Evolutionary conservation across 2,797 vertebrate species (phyloP).

Genomic region (Liasis olivaceus): DNA sequence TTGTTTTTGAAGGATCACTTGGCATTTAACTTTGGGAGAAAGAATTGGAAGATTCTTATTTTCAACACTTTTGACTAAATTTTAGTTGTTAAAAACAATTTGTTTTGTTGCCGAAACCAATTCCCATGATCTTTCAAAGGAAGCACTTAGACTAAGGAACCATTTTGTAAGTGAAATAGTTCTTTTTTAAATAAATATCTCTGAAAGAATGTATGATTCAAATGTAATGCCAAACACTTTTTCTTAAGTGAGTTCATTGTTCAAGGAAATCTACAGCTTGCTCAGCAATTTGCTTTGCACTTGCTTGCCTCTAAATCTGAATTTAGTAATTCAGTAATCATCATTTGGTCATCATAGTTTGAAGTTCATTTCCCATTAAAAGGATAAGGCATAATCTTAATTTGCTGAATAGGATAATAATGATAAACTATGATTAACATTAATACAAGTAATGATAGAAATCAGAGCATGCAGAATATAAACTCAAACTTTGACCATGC

Average conservation of each 20-base stretch:
- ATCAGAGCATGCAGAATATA: neutral
- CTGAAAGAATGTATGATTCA: neutral
- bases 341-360: neutral
- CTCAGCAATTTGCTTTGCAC: neutral
- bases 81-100: neutral
- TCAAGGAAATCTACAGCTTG: neutral
- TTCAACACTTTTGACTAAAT: neutral
- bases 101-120: neutral
- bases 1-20: neutral
- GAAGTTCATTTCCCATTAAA: neutral
- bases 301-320: neutral
- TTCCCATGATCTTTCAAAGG: neutral
- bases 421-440: too few relatives aligned
- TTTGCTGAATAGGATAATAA: neutral
- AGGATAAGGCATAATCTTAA: too few relatives aligned
- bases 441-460: too few relatives aligned
- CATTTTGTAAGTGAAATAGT: constrained; percentile 13
- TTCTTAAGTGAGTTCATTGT: neutral
- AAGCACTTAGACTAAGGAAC: neutral
- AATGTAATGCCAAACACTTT: neutral
- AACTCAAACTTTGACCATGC: neutral
- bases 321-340: neutral
- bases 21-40: constrained; percentile 15
- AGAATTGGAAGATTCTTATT: neutral
- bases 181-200: neutral